Percentiles rank a stretch among this genome's conserved stretches.
Conservation (phyloP, 2,113 vertebrate species). For the Amphiprion percula region DNA sequence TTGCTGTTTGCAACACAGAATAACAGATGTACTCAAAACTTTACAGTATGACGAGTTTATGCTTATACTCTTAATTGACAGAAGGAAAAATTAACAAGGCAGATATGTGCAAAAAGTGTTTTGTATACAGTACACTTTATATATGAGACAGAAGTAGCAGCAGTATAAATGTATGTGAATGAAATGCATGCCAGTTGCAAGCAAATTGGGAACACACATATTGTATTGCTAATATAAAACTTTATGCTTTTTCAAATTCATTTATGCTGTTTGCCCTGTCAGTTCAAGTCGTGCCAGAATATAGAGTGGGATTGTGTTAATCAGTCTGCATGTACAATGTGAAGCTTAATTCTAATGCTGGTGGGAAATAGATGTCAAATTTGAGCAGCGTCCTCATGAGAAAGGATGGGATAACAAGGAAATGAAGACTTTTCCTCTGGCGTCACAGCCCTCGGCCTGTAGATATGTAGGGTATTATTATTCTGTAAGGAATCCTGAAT, state of each 20-base stretch:
- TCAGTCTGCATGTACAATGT: slow-evolving; percentile 1
- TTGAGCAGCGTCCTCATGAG: slow-evolving; percentile 9
- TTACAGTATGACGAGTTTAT: too few relatives aligned
- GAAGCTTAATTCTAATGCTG: slow-evolving; percentile 35
- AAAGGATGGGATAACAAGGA: slow-evolving; percentile 10
- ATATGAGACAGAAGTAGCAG: too few relatives aligned
- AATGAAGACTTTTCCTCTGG: slow-evolving; percentile 20
- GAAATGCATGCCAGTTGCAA: too few relatives aligned
- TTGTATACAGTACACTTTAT: too few relatives aligned
- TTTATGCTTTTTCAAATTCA: background rate
- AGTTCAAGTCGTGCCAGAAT: background rate
- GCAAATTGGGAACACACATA: background rate
- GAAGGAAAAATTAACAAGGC: too few relatives aligned
- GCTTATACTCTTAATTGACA: too few relatives aligned
- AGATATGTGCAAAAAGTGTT: too few relatives aligned
- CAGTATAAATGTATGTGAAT: too few relatives aligned
- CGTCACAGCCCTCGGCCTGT: background rate
- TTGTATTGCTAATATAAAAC: background rate
- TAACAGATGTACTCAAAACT: too few relatives aligned
- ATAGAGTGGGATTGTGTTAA: background rate
- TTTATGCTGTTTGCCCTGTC: background rate
- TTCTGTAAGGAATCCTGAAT: slow-evolving; percentile 47
- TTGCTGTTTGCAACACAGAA: too few relatives aligned
- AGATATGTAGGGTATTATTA: slow-evolving; percentile 49
- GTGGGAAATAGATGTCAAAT: slow-evolving; percentile 14